Evolutionary conservation across 30 jellyfish, hydroid and myxozoan species (phyloP).

Genomic region (Hydractinia symbiolongicarpus): DNA sequence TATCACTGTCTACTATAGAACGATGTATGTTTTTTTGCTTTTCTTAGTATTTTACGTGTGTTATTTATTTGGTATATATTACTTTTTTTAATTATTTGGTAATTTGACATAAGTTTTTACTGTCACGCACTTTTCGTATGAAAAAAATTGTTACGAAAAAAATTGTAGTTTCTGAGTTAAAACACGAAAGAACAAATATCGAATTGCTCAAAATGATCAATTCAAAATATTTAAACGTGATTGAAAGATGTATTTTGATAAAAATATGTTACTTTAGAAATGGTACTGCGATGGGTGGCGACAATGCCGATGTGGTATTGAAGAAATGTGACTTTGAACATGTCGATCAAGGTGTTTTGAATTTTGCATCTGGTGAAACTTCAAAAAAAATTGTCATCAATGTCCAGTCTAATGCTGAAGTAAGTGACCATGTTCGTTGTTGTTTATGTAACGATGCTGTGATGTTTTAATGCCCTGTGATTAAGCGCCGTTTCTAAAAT

Average conservation of each 20-base stretch:
- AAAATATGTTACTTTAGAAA: constrained; percentile 25
- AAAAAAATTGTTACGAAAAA: no score
- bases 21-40: constrained; percentile 40
- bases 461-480: no score
- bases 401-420: constrained; percentile 51
- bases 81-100: no score
- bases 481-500: no score
- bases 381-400: constrained; percentile 47
- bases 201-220: no score
- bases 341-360: constrained; percentile 35
- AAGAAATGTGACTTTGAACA: constrained; percentile 57
- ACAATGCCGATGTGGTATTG: constrained; percentile 19
- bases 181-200: no score
- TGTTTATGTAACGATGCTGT: not conserved
- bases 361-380: constrained; percentile 67
- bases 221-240: no score
- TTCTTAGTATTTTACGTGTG: not conserved
- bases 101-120: no score
- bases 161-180: no score
- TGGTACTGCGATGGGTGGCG: constrained; percentile 80
- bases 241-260: no score
- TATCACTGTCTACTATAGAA: constrained; percentile 39
- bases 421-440: not conserved
- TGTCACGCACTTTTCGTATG: no score
- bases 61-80: not conserved